Evolutionary conservation across 2,113 vertebrate species (phyloP), one percentile per base, ranked within the genome.

Genomic region (Eidolon helvum): DNA sequence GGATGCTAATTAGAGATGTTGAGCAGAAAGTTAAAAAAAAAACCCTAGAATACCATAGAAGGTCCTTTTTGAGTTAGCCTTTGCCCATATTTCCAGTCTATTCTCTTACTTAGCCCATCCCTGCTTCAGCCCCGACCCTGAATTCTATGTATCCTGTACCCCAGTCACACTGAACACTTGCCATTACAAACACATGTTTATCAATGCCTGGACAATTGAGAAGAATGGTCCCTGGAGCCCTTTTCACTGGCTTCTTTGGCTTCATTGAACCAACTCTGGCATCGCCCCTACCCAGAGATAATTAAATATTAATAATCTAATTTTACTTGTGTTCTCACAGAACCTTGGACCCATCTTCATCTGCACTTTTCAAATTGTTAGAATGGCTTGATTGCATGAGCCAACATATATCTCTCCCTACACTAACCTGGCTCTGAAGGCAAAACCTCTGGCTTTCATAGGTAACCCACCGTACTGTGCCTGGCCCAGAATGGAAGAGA

Each of bases 1-100:
- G 69, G 63, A 94, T 93, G 55, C 28, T 95, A 89, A 87, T 91
- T 94, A 93, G 35, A 93, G 63, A 93, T 43, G 16, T 40, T 82
- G 33, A 68, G 14, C 22, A 87, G 63, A 68, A 11, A 65, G n/a
- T 86, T 87, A 84, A 28, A 59, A 71, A 53, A 53, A 18, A 90
- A 35, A 43, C 11, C 53, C 55, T 48, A 43, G 33, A 77, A 83
- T 16, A 85, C 3, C 38, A 85, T 15, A 43, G 50, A 59, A 85
- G 82, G 38, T 82, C 59, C 38, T 77, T 59, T 59, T 19, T 28
- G 71, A 89, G 21, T 18, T 88, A 10, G 19, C 3, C n/a, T 92
- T 80, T 80, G n/a, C 11, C 53, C 57, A 35, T 6, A 45, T 28
- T 83, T 48, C 55, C 38, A 94, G 19, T 8, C 35, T 33, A 55